Evolutionary conservation across 2,888 invertebrate species (phyloP).

Genomic region (Spatulosminthurus flaviceps): DNA sequence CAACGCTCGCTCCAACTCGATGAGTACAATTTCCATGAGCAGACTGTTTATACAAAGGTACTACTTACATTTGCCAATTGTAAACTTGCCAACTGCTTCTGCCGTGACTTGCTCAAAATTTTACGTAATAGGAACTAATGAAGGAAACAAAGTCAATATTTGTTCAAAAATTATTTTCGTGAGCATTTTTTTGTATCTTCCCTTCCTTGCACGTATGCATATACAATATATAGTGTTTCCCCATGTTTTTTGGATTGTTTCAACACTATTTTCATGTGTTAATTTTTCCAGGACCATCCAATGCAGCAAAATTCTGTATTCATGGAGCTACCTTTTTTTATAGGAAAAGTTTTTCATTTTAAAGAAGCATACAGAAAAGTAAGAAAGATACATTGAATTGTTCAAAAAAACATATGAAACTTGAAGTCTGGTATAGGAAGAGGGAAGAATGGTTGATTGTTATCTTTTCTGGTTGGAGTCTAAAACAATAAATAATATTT

Average conservation of each 20-base stretch:
- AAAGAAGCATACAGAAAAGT: too few relatives aligned
- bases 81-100: conserved; percentile 16
- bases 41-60: too few relatives aligned
- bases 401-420: too few relatives aligned
- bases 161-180: conserved; percentile 9
- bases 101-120: conserved; percentile 19
- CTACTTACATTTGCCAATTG: conserved; percentile 14
- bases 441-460: not conserved
- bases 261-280: too few relatives aligned
- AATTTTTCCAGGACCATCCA: too few relatives aligned
- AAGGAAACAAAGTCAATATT: conserved; percentile 16
- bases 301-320: too few relatives aligned
- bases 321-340: too few relatives aligned
- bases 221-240: too few relatives aligned
- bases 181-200: not conserved
- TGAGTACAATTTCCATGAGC: not conserved
- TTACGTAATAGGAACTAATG: not conserved
- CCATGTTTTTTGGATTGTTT: too few relatives aligned
- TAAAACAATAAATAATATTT: conserved; percentile 20
- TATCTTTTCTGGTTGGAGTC: not conserved
- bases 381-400: too few relatives aligned
- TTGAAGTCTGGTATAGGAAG: not conserved
- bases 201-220: too few relatives aligned
- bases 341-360: too few relatives aligned
- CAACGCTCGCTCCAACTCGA: not conserved